Base-by-base conservation (phyloP, 2,888 invertebrate genomes). In the Poecilus cupreus region DNA sequence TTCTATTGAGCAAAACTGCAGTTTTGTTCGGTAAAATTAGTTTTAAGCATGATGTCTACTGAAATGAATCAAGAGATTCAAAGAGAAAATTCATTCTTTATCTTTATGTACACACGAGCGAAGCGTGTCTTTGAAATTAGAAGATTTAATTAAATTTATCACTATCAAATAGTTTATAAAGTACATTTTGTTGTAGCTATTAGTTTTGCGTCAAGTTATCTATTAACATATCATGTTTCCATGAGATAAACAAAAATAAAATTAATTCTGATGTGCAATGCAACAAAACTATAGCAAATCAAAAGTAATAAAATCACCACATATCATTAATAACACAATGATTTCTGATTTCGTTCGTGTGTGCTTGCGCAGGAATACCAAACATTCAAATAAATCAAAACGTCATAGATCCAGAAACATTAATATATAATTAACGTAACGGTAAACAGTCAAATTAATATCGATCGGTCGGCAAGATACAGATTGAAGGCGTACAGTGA, bases 401-500 rank as follows among this genome's bases (percentile, higher is more conserved):
- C 75, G 49, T 49, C 32, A 37, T 13, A 68, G 37, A 43, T 37
- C 20, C 20, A 60, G 51, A 68, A 68, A 70, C 51, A 26, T 79
- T 68, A 68, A 51, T 70, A 51, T 79, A 70, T 79, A 79, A 79
- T 79, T 79, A 79, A 79, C 13, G 20, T 68, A 79, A 79, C 79
- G 79, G 79, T 79, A 70, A 68, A 70, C 20, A 79, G 32, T 51
- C 79, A 79, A 79, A 79, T 79, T 79, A 79, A 79, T 68, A 70
- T 79, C 32, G 79, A 79, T 79, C 32, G 79, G 16, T 20, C 57
- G 32, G 37, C 51, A 37, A 79, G 68, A 64, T 68, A 79, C 32
- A 68, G 49, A 43, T 68, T 68, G 79, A 79, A 79, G 79, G 79
- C 68, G 79, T 79, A 64, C 78, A 46, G 49, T 79, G 79, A 79